A percentile compares a stretch with the other conserved stretches of the same genome.
phyloP scores from a whole-genome alignment of 2,113 vertebrate species.

The Cromileptes altivelis region DNA sequence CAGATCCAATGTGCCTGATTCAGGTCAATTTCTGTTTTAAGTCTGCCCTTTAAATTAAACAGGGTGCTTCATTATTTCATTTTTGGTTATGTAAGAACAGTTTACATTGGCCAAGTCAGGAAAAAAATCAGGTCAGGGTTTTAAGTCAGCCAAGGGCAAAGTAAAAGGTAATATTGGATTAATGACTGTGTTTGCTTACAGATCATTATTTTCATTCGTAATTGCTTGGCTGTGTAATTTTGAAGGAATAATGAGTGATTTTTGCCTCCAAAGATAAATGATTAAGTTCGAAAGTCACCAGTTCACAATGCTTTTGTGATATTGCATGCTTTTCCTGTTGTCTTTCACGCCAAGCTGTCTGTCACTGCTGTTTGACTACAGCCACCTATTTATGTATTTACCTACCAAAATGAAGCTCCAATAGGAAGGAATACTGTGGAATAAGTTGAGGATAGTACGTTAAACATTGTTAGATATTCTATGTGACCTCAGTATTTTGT shows the following conservation, averaged over 20 bases:
- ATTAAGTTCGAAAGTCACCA: neutral
- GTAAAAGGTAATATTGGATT: neutral
- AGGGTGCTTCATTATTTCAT: neutral
- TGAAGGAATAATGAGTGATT: neutral
- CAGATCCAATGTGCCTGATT: neutral
- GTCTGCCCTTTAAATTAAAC: neutral
- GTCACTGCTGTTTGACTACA: constrained; percentile 12
- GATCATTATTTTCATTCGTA: neutral
- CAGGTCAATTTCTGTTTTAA: constrained; percentile 1
- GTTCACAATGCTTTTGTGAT: neutral
- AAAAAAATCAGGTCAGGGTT: neutral
- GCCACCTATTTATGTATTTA: neutral
- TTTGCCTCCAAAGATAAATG: constrained; percentile 2
- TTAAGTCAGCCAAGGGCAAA: neutral
- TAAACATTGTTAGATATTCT: constrained; percentile 18
- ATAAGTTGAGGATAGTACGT: constrained; percentile 7
- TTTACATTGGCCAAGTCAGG: neutral
- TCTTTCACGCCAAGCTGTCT: constrained; percentile 6
- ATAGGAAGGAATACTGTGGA: constrained; percentile 12
- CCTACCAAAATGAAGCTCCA: neutral
- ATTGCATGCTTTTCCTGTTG: constrained; percentile 19
- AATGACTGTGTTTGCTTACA: neutral
- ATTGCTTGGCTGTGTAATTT: neutral
- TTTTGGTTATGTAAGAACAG: neutral
- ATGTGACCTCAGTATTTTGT: constrained; percentile 66